phyloP scores from a whole-genome alignment of 2,888 invertebrate genomes.

The Sesia bembeciformis region DNA sequence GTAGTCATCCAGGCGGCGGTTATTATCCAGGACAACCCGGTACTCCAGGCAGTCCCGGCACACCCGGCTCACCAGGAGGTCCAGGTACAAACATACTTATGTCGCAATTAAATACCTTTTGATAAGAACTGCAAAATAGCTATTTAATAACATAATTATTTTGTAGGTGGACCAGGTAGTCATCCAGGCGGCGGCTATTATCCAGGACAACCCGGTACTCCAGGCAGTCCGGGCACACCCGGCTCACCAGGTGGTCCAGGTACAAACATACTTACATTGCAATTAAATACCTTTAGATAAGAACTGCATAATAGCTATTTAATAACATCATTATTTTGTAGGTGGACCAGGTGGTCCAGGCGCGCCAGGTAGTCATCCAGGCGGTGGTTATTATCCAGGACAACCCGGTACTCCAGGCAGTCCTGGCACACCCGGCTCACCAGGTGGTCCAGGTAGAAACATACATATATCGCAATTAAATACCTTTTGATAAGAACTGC shows the following conservation, averaged over 20 bases:
- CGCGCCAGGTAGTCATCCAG: constrained; percentile 1
- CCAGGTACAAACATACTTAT: constrained; percentile 2
- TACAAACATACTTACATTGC: not conserved
- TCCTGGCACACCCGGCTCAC: not conserved
- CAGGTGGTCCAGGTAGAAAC: not conserved
- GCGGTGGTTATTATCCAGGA: not conserved
- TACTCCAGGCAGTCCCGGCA: constrained; percentile 12
- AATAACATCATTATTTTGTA: not conserved
- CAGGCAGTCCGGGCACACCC: constrained; percentile 10
- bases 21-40: constrained; percentile 15
- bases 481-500: too few species aligned
- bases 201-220: constrained; percentile 7
- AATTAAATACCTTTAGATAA: not conserved
- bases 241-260: constrained; percentile 2
- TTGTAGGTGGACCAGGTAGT: constrained; percentile 8
- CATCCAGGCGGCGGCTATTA: constrained; percentile 9
- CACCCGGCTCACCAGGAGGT: constrained; percentile 1
- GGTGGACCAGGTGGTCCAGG: not conserved
- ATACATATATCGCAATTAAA: too few species aligned
- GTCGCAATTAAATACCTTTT: not conserved
- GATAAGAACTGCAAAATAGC: not conserved
- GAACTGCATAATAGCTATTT: not conserved
- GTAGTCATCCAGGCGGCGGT: constrained; percentile 1
- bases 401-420: not conserved
- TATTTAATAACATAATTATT: not conserved